phyloP scores from a whole-genome alignment of 2,888 invertebrate species.

The Acanthacorydalis orientalis region DNA sequence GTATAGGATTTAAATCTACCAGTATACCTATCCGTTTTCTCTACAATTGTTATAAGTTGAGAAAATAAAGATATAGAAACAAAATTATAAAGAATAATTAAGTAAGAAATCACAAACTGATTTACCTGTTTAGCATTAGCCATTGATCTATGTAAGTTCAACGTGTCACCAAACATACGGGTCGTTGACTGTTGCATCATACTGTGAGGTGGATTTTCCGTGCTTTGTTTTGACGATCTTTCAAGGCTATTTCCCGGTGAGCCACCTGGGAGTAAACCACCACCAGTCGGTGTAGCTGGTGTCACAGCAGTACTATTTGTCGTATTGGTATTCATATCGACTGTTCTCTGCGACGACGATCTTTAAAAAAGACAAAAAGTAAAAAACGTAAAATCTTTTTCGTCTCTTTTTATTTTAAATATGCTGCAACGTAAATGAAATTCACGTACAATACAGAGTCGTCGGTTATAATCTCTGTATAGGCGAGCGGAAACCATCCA shows the following conservation, averaged over 20 bases:
- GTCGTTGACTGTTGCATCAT: constrained; percentile 23
- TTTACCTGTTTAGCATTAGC: constrained; percentile 31
- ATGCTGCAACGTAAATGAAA: neutral
- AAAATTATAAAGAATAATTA: neutral
- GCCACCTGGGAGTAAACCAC: constrained; percentile 6
- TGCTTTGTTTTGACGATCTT: too few species aligned
- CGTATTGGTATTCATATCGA: constrained; percentile 12
- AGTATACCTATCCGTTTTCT: too few species aligned
- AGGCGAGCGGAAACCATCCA: constrained; percentile 93
- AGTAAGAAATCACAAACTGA: neutral
- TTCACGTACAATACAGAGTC: constrained; percentile 41
- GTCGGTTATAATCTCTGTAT: constrained; percentile 65
- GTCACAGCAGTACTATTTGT: constrained; percentile 9
- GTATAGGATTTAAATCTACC: too few species aligned
- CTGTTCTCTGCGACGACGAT: constrained; percentile 18
- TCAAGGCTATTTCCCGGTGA: constrained; percentile 11
- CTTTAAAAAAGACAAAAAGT: constrained; percentile 11
- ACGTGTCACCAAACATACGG: constrained; percentile 59
- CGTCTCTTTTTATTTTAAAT: too few species aligned
- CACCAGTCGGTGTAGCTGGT: constrained; percentile 15
- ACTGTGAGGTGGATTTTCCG: too few species aligned
- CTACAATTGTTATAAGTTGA: too few species aligned
- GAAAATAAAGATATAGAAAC: too few species aligned
- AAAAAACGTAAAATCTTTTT: constrained; percentile 3
- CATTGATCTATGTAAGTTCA: constrained; percentile 32